Conservation (phyloP, 2,888 invertebrate genomes). For the Tinea semifulvella region DNA sequence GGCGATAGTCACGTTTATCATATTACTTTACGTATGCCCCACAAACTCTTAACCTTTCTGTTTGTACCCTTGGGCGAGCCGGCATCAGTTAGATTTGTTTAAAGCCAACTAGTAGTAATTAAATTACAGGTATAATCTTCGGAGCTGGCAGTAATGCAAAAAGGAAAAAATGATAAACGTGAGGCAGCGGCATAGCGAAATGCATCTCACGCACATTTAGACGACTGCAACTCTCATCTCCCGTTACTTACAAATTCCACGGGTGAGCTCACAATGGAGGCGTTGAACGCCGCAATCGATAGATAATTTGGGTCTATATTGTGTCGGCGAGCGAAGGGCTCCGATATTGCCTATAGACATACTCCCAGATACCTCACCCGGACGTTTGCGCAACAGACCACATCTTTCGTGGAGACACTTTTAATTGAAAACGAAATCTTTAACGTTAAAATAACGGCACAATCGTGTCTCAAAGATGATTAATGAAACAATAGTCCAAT, state of each 20-base stretch:
- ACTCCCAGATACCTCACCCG: neutral
- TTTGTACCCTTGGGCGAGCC: neutral
- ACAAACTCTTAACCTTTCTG: slow-evolving; percentile 23
- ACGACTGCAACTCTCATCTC: slow-evolving; percentile 42
- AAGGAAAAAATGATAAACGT: slow-evolving; percentile 12
- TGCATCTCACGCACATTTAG: slow-evolving; percentile 42
- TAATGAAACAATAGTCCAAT: slow-evolving; percentile 7
- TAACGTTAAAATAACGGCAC: slow-evolving; percentile 6
- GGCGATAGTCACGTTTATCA: slow-evolving; percentile 24
- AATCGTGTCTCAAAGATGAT: slow-evolving; percentile 3
- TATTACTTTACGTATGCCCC: slow-evolving; percentile 22
- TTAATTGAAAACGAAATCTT: slow-evolving; percentile 13
- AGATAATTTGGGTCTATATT: slow-evolving; percentile 47
- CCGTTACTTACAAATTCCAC: slow-evolving; percentile 50
- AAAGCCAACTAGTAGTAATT: neutral
- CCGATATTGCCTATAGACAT: slow-evolving; percentile 1
- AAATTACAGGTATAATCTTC: neutral
- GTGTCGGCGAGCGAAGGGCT: slow-evolving; percentile 27
- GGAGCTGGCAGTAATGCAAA: slow-evolving; percentile 1
- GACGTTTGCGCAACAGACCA: slow-evolving; percentile 7
- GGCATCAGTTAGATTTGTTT: slow-evolving; percentile 5
- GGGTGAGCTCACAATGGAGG: slow-evolving; percentile 39
- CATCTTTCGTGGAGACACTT: neutral
- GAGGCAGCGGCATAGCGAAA: slow-evolving; percentile 34
- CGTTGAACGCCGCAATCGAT: slow-evolving; percentile 35